Base-by-base conservation (phyloP, 2,113 vertebrate genomes). In the Leucoraja erinaceus region DNA sequence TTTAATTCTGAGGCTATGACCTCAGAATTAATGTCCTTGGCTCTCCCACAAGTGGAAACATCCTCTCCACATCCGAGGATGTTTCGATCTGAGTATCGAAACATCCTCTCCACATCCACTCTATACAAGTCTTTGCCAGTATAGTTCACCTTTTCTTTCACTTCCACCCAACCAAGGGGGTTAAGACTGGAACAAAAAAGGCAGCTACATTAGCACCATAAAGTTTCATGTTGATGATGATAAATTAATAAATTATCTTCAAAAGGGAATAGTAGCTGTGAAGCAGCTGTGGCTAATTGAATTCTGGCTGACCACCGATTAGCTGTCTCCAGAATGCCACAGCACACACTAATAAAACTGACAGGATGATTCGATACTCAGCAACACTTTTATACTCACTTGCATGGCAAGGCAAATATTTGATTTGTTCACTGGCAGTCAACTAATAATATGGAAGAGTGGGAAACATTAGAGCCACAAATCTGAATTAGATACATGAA, bases 201-300 rank as follows among this genome's bases (percentile, higher is more conserved):
- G 33, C 66, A 70, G 70, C 20, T 7, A 72, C n/a, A 70, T 11
- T 47, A 72, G 66, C 11, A 25, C 66, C 61, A 91, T 70, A 72
- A 91, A 91, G 38, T 72, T 90, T 72, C 66, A 91, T 31, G 38
- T 72, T 91, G 88, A 91, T 91, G 68, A 38, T 91, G 88, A 91
- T 91, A 72, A 91, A 91, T 91, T 91, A 91, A 91, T 91, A 91
- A 91, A 91, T 72, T 91, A 90, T 90, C 88, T 72, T 9, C 33
- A 91, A 47, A 91, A 91, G 88, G 47, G 88, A 70, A 31, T 72
- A 12, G 33, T 72, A 70, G 88, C 88, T 91, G 88, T 91, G 88
- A 91, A 91, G 66, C 88, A 91, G 66, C 88, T 91, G 88, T 72
- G 70, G 31, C 33, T 91, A 91, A 91, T 91, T 91, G 66, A 91